These are phyloP conservation scores for Dasypolia templi DNA, from an alignment of 2,888 invertebrate species.

Conservation along the genomic window DNA sequence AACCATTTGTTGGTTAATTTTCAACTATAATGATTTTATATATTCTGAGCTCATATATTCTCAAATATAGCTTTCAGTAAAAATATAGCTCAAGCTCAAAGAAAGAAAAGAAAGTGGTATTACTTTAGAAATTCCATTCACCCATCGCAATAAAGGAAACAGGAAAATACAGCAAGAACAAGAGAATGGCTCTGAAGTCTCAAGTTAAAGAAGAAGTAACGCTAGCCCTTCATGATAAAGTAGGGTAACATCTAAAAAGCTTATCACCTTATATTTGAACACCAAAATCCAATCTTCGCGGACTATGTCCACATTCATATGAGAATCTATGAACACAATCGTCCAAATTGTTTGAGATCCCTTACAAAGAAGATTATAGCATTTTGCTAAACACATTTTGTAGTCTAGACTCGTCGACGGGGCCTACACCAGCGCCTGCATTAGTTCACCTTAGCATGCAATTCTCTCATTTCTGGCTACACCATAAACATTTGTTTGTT, in stretches of 20 bases:
- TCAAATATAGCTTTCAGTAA: neutral
- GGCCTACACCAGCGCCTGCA: neutral
- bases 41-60: neutral
- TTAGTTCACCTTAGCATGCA: constrained; percentile 38
- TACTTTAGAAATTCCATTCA: neutral
- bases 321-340: neutral
- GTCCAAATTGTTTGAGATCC: neutral
- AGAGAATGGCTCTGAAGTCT: neutral
- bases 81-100: neutral
- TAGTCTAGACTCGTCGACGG: constrained; percentile 38
- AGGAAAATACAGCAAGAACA: neutral
- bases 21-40: constrained; percentile 1
- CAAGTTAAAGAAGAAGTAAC: neutral
- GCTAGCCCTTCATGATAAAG: neutral
- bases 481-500: constrained; percentile 49
- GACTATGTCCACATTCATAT: neutral
- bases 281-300: neutral
- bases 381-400: constrained; percentile 5
- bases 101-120: neutral
- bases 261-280: neutral
- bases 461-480: constrained; percentile 39
- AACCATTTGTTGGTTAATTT: constrained; percentile 7
- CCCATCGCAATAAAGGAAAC: neutral
- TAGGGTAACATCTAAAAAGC: neutral
- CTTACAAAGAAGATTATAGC: constrained; percentile 16